Evolutionary conservation across 1,140 invertebrate species (phyloP), one percentile per base, ranked within the genome.

Genomic region (Rhagoletis zephyria): DNA sequence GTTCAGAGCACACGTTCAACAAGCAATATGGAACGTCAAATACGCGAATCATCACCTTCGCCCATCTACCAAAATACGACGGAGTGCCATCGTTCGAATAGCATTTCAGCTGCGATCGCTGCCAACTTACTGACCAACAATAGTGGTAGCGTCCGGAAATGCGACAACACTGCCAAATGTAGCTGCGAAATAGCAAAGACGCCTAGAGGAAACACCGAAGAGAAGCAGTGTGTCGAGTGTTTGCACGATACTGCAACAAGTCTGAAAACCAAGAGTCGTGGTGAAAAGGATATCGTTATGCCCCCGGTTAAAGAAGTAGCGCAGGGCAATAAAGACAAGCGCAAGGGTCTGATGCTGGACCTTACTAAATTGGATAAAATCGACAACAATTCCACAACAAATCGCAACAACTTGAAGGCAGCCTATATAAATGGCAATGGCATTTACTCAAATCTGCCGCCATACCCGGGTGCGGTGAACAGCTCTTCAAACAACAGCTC

Each of bases 261-360:
- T 40, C 19, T 59, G 10, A 87, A 56, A 19, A 30, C 86, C 5
- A 87, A 64, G 45, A 65, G n/a, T 2, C 64, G 65, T 4, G 60
- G 67, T 14, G 86, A 87, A 7, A 48, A 63, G 12, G 61, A 86
- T 3, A 3, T 59, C 16, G 40, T 88, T 59, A 9, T 59, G n/a
- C n/a, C 14, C 10, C 42, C 16, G 59, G 5, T 14, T 19, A 40
- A 81, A 14, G 19, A 61, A 88, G 51, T 51, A 3, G 10, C 64
- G 45, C 86, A 77, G 2, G 90, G 88, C 86, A 92, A 89, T 87
- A 92, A 93, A 86, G 92, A 93, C 59, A 93, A 93, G 61, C 90
- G 93, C 14, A 95, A 94, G 90, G 94, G 94, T 89, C 93, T 96
- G 89, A 96, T 95, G 93, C 93, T 96, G 89, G 96, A 96, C 93